Evolutionary conservation across 2,888 invertebrate genomes (phyloP), one percentile per base, ranked within the genome.

Genomic region (Lomographa bimaculata): DNA sequence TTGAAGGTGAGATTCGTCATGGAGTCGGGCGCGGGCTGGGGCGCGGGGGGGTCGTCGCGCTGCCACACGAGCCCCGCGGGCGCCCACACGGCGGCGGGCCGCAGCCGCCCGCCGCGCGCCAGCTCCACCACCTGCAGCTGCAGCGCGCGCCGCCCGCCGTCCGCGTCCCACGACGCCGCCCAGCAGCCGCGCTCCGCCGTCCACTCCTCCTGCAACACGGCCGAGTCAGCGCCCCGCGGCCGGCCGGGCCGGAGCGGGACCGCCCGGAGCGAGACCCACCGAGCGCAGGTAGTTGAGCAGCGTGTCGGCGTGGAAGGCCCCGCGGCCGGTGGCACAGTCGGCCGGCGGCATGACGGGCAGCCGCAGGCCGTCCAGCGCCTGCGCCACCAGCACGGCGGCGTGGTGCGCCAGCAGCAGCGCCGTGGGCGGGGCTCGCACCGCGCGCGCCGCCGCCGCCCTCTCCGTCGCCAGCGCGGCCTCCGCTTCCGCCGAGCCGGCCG

Each of bases 1-100:
- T 65, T 78, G 68, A 84, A 85, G 42, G 81, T 83, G 57, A 78
- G 75, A 64, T 84, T 84, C 54, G 71, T 64, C 82, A 85, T 82
- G 53, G 73, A 64, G 65, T 74, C 78, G 7, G 57, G 57, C 29
- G 78, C 75, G 47, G 64, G 66, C 17, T 55, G 53, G 6, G 59
- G 64, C 12, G 56, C 60, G 24, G 70, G 64, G 26, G 33, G 40
- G 24, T 54, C 62, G 39, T 28, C 40, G 41, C 74, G 79, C 50
- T 47, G 44, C 82, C 82, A 81, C 3, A 50, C 14, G 7, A 79
- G 58, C 16, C 73, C 72, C 6, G 54, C 67, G 45, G 70, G 61
- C 48, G 70, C 42, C 82, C 83, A 82, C 45, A 42, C 45, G 30
- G 73, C 81, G 45, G 57, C 82, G 40, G 44, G 55, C 57, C 17